Percentiles rank a stretch among this genome's conserved stretches.
Conservation (phyloP, 1,140 invertebrate species). For the Procambarus virginalis region DNA sequence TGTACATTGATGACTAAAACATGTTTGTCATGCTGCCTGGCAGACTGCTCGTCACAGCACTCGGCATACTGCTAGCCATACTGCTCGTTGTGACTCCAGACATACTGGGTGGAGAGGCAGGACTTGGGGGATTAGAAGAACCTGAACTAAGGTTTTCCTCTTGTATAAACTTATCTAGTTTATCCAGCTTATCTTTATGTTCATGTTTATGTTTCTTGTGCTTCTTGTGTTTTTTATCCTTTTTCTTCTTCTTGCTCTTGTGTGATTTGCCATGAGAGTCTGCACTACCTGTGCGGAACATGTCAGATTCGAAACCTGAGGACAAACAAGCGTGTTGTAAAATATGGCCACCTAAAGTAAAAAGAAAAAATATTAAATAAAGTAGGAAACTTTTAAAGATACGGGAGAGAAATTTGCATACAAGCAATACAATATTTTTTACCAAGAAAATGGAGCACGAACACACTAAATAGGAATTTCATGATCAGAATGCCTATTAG, state of each 20-base stretch:
- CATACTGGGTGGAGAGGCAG: conserved; percentile 34
- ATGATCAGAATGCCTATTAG: no score
- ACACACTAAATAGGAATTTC: no score
- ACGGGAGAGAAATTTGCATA: no score
- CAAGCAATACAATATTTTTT: no score
- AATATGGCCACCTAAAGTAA: neutral
- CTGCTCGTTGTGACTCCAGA: neutral
- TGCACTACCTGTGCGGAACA: conserved; percentile 56
- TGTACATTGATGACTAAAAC: neutral
- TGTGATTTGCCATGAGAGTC: conserved; percentile 77
- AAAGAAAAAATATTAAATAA: no score
- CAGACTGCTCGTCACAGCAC: neutral
- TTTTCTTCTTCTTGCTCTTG: conserved; percentile 82
- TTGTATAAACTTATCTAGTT: conserved; percentile 64
- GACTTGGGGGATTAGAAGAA: conserved; percentile 51
- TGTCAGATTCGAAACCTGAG: conserved; percentile 78
- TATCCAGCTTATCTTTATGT: conserved; percentile 69
- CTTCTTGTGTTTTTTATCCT: conserved; percentile 80
- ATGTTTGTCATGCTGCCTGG: neutral
- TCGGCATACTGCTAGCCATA: neutral
- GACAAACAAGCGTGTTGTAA: neutral
- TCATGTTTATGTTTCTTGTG: conserved; percentile 75
- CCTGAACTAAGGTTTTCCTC: conserved; percentile 68
- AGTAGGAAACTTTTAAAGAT: no score
- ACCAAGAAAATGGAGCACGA: no score